Conservation (phyloP, 1,140 invertebrate genomes). For the Nylanderia fulva region DNA sequence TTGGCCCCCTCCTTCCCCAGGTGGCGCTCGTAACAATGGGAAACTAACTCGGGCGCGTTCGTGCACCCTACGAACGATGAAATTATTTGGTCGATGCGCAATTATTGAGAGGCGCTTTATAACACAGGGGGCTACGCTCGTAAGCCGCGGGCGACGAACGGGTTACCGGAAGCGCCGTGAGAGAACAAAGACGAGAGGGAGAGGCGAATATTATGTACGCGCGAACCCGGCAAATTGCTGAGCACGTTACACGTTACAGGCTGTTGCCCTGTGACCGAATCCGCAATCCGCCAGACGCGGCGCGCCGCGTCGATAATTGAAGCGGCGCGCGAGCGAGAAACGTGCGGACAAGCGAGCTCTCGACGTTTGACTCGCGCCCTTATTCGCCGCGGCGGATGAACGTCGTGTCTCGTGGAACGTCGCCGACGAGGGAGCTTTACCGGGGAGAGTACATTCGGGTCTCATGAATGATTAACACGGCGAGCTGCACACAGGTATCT, state of each 20-base stretch:
- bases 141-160: slow-evolving; percentile 60
- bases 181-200: slow-evolving; percentile 13
- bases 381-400: not conserved
- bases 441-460: not conserved
- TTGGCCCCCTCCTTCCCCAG: not conserved
- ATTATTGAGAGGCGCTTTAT: slow-evolving; percentile 72
- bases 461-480: slow-evolving; percentile 48
- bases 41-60: slow-evolving; percentile 6
- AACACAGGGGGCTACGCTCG: slow-evolving; percentile 59
- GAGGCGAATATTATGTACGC: slow-evolving; percentile 24
- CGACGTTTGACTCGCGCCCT: slow-evolving; percentile 22
- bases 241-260: not conserved
- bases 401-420: not conserved
- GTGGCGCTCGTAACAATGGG: slow-evolving; percentile 29
- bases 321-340: slow-evolving; percentile 23
- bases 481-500: not conserved
- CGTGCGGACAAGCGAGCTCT: not conserved
- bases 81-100: slow-evolving; percentile 75
- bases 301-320: slow-evolving; percentile 12
- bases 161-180: not conserved
- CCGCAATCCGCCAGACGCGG: slow-evolving; percentile 6
- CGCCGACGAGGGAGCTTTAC: not conserved
- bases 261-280: slow-evolving; percentile 3
- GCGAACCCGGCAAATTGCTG: slow-evolving; percentile 29
- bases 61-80: slow-evolving; percentile 58